Evolutionary conservation across 2,797 vertebrate species (phyloP).

Genomic region (Parauchenoglanis punctatus): DNA sequence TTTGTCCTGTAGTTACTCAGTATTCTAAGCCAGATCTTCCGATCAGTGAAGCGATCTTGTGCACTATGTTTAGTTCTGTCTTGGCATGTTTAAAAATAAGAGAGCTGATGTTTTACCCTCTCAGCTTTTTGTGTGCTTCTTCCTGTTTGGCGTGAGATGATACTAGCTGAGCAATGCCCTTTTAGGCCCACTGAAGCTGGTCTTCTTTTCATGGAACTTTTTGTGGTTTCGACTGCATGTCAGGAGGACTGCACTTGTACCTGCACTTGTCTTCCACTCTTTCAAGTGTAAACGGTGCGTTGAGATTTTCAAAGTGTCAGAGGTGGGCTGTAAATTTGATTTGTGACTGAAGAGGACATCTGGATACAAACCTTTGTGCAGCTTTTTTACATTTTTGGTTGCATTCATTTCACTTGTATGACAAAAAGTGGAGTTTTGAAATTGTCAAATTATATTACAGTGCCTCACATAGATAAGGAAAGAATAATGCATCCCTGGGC

Average conservation of each 20-base stretch:
- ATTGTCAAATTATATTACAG: neutral
- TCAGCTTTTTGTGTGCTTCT: neutral
- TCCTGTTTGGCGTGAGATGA: constrained; percentile 5
- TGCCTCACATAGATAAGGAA: neutral
- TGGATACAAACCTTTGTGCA: constrained; percentile 37
- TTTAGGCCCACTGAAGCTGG: constrained; percentile 30
- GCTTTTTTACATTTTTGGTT: constrained; percentile 13
- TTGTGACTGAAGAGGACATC: constrained; percentile 26
- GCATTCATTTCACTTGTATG: neutral
- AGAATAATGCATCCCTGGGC: neutral
- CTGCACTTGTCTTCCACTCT: constrained; percentile 18
- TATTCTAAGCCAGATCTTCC: neutral
- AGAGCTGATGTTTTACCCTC: neutral
- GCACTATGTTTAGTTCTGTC: neutral
- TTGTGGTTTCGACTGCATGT: constrained; percentile 51
- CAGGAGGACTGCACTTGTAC: constrained; percentile 31
- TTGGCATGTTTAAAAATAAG: neutral
- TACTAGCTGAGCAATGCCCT: constrained; percentile 41
- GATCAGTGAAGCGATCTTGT: neutral
- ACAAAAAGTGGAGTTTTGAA: neutral
- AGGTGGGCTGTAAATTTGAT: constrained; percentile 7
- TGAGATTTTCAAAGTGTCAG: constrained; percentile 27
- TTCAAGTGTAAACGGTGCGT: constrained; percentile 22
- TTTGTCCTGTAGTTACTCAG: neutral
- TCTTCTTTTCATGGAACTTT: constrained; percentile 54